phyloP scores from a whole-genome alignment of 2,797 vertebrate species.

The Sternarchorhynchus goeldii region DNA sequence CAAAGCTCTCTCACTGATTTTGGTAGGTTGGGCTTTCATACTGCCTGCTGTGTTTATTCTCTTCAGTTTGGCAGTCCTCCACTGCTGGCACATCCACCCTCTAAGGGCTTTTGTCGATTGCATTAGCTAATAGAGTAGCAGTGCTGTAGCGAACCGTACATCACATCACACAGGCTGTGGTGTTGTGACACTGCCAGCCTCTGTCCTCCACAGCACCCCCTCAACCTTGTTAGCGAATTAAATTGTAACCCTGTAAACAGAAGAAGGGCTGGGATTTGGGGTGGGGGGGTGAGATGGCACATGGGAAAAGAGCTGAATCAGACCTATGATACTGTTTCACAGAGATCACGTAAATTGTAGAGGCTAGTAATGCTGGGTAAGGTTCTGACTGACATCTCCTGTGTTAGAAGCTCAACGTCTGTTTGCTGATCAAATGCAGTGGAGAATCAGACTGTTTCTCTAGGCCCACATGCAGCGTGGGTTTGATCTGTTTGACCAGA shows the following conservation, averaged over 20 bases:
- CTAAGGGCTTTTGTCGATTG: too few species aligned
- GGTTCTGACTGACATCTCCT: neutral
- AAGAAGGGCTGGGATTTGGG: neutral
- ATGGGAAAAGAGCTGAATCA: neutral
- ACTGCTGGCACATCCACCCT: neutral
- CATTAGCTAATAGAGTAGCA: conserved; percentile 8
- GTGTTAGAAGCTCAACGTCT: conserved; percentile 25
- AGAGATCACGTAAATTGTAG: neutral
- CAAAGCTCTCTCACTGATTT: conserved; percentile 28
- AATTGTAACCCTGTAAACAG: conserved; percentile 58
- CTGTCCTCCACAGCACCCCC: conserved; percentile 66
- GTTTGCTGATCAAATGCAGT: conserved; percentile 36
- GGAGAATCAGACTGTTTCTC: conserved; percentile 16
- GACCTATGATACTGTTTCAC: too few species aligned
- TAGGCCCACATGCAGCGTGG: conserved; percentile 34
- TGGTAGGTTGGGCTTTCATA: conserved; percentile 56
- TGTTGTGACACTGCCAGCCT: conserved; percentile 47
- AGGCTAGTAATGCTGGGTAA: neutral
- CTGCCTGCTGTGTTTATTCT: neutral
- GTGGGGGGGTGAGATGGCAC: neutral
- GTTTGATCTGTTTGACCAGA: conserved; percentile 45
- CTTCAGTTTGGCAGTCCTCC: conserved; percentile 49
- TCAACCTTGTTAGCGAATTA: conserved; percentile 65
- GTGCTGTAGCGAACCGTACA: conserved; percentile 19
- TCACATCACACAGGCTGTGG: conserved; percentile 37